Base-by-base conservation (phyloP, 2,113 vertebrate species). In the Menidia beryllina region DNA sequence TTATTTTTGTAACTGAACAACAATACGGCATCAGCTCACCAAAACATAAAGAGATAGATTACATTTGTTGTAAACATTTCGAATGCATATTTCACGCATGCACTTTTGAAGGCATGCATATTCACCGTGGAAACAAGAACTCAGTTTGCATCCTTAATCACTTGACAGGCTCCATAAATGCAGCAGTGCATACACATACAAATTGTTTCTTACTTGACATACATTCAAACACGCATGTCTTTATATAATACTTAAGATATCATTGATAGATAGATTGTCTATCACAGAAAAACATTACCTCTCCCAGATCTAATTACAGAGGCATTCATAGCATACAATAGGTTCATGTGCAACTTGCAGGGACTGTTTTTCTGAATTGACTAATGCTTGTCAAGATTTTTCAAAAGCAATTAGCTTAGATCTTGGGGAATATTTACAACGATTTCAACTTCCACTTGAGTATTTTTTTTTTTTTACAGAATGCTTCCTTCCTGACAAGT, bases 21-120 rank as follows among this genome's bases (percentile, higher is more conserved):
- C 80, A 86, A 73, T 20, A 83, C 27, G 60, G 36, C 14, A 48
- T 51, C 17, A 75, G 47, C 36, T 79, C 43, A n/a, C 57, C 38
- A 59, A 76, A n/a, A n/a, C 3, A 20, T 30, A 55, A 38, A 67
- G 36, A 54, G 3, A 66, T 13, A n/a, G 9, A 4, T 39, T 24
- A 55, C 24, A 24, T 34, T 2, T 36, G n/a, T 4, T 56, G 0
- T 8, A 34, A 6, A 3, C 41, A n/a, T 52, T 30, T 21, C 24
- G 23, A 30, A 21, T 8, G 15, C 38, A 34, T 19, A 25, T n/a
- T 24, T 36, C 20, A 25, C n/a, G n/a, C 61, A 65, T 21, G 13
- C 7, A 20, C 2, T n/a, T 21, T 51, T 34, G 20, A 0, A 19
- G 13, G 1, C 17, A 53, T 14, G 15, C 15, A 25, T 0, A 21